A percentile compares a stretch with the other conserved stretches of the same genome.
Evolutionary conservation across 53 echinoderm and acorn worm species (phyloP).

Genomic region (Astropecten irregularis): DNA sequence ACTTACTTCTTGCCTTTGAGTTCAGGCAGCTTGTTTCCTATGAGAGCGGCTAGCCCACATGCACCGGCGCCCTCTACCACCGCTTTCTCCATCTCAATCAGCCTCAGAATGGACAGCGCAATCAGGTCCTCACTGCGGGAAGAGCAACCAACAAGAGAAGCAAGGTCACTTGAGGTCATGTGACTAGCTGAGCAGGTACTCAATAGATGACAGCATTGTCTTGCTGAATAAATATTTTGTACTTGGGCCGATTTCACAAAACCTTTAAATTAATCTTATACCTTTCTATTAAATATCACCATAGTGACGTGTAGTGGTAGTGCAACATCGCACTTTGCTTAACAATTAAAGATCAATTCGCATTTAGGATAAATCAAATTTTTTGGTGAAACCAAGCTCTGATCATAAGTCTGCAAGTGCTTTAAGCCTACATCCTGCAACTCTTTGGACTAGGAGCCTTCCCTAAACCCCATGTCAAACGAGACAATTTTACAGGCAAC

Average conservation of each 20-base stretch:
- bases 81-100: conserved; percentile 95
- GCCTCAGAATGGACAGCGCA: conserved; percentile 86
- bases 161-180: not conserved
- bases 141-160: not conserved
- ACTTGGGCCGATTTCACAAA: not conserved
- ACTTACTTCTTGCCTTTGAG: conserved; percentile 92
- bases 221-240: not conserved
- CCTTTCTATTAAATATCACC: no score
- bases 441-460: no score
- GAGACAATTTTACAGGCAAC: no score
- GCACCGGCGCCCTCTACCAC: conserved; percentile 98
- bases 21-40: conserved; percentile 83
- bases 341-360: no score
- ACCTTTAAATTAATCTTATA: no score
- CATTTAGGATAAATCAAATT: no score
- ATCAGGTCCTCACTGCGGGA: conserved; percentile 85
- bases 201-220: not conserved
- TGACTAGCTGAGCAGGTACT: not conserved
- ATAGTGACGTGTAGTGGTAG: no score
- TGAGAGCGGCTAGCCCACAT: conserved; percentile 78
- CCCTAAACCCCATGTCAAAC: no score
- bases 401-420: no score
- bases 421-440: no score
- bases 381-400: no score
- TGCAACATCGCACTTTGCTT: no score